Percentiles rank a stretch among this genome's conserved stretches.
Evolutionary conservation across 2,113 vertebrate species (phyloP).

Genomic region (Podarcis muralis): DNA sequence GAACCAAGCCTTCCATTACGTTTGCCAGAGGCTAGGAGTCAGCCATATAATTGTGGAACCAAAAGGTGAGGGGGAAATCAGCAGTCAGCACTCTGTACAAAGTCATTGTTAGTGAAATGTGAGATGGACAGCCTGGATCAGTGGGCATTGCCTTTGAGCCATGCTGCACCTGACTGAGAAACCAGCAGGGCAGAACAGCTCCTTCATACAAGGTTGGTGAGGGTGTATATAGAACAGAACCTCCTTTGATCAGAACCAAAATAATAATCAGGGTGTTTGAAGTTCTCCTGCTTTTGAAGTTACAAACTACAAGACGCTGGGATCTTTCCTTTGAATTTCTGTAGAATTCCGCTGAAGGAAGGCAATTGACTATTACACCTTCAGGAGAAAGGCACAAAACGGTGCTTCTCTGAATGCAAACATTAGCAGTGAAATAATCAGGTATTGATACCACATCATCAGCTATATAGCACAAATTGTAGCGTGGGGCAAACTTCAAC

Average conservation of each 20-base stretch:
- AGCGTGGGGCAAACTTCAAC: background rate
- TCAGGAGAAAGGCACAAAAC: background rate
- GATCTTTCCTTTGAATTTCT: background rate
- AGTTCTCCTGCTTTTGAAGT: background rate
- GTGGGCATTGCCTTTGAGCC: background rate
- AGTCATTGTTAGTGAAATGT: background rate
- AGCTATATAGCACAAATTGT: background rate
- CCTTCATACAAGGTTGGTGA: background rate
- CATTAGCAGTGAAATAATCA: background rate
- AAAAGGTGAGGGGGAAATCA: conserved; percentile 82
- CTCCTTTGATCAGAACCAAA: background rate
- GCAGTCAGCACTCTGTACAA: background rate
- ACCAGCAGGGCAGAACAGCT: background rate
- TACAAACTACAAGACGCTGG: background rate
- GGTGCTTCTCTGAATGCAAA: background rate
- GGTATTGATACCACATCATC: background rate
- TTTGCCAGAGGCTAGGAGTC: conserved; percentile 94
- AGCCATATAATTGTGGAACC: conserved; percentile 93
- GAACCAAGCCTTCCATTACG: conserved; percentile 98
- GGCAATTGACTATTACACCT: background rate
- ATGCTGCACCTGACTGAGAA: background rate
- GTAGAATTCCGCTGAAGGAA: no score
- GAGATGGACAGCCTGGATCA: background rate
- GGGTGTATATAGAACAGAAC: background rate
- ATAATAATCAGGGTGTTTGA: background rate